These are phyloP conservation scores for Drosophila fungiperda DNA, from an alignment of 2,888 invertebrate species.

Conservation along the genomic window DNA sequence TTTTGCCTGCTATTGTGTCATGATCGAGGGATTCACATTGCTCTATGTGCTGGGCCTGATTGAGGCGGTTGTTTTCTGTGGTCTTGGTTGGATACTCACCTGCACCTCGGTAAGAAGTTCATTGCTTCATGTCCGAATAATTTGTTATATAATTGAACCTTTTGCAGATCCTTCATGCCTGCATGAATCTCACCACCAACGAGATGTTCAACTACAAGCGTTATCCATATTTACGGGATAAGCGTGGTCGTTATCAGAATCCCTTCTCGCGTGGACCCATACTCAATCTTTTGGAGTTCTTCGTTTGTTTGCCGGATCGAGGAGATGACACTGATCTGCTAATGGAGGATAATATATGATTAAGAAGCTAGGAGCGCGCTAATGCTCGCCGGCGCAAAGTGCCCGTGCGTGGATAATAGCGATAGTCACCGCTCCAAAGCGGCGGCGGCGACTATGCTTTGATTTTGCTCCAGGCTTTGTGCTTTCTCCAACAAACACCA, in stretches of 20 bases:
- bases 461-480: conserved; percentile 56
- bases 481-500: conserved; percentile 24
- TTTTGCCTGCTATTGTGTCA: conserved; percentile 93
- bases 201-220: conserved; percentile 97
- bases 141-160: neutral
- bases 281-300: conserved; percentile 95
- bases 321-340: conserved; percentile 91
- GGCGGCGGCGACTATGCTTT: conserved; percentile 59
- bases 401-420: conserved; percentile 79
- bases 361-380: conserved; percentile 82
- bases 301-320: conserved; percentile 93
- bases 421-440: conserved; percentile 54
- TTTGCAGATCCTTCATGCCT: conserved; percentile 92
- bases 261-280: conserved; percentile 96
- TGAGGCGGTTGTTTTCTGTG: conserved; percentile 93
- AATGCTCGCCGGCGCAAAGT: conserved; percentile 75
- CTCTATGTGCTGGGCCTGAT: conserved; percentile 93
- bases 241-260: conserved; percentile 94
- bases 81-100: conserved; percentile 94
- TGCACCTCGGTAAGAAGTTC: conserved; percentile 91
- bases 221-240: conserved; percentile 95
- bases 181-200: conserved; percentile 97
- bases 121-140: neutral
- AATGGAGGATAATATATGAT: conserved; percentile 88
- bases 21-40: conserved; percentile 93